Conservation (phyloP, 2,797 vertebrate species). For the Orestias chungarensis region DNA sequence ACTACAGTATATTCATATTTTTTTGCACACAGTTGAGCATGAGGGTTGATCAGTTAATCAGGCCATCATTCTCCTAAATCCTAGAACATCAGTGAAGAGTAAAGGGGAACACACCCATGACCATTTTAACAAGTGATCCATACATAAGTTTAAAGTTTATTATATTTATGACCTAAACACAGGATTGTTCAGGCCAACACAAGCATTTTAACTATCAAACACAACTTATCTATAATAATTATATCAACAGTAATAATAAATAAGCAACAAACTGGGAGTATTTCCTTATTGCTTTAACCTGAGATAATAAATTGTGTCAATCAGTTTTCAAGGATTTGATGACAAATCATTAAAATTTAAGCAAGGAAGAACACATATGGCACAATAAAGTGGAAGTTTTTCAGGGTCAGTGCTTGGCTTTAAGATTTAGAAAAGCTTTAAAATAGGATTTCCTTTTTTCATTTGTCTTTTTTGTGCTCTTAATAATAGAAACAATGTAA, state of each 20-base stretch:
- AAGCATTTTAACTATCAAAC: background rate
- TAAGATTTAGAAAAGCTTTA: background rate
- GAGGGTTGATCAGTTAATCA: no score
- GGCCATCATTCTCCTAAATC: no score
- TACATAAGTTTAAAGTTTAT: no score
- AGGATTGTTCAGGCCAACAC: no score
- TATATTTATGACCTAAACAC: no score
- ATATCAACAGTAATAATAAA: background rate
- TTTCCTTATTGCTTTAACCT: background rate
- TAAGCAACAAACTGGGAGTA: background rate
- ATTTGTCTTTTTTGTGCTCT: background rate
- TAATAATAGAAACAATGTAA: background rate
- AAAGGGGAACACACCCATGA: background rate
- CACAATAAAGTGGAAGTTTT: background rate
- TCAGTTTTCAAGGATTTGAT: background rate
- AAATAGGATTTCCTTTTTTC: background rate
- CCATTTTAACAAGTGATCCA: background rate
- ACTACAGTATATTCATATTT: no score
- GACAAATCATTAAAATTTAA: background rate
- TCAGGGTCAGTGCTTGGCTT: background rate
- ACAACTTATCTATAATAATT: background rate
- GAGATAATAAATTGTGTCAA: background rate
- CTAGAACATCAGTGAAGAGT: background rate
- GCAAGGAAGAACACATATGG: background rate
- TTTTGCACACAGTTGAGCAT: no score